Percentiles rank a stretch among this genome's conserved stretches.
These are phyloP conservation scores for Cepaea hortensis DNA, from an alignment of 2,888 invertebrate species.

Conservation along the genomic window DNA sequence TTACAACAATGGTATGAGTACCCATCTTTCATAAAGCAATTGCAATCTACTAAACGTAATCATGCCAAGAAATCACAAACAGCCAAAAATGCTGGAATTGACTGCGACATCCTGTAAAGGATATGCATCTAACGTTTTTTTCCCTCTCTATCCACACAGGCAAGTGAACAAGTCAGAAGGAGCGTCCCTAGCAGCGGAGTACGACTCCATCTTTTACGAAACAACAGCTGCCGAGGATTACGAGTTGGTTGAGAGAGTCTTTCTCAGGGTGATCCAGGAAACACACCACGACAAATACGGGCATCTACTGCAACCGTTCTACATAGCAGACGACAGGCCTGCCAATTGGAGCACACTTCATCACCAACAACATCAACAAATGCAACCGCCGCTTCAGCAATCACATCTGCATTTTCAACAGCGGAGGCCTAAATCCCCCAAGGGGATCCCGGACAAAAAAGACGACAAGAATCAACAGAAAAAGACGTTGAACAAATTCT, in stretches of 20 bases:
- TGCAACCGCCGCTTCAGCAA: slow-evolving; percentile 44
- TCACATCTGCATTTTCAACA: slow-evolving; percentile 46
- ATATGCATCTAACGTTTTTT: neutral
- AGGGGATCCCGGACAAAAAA: slow-evolving; percentile 61
- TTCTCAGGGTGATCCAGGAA: slow-evolving; percentile 72
- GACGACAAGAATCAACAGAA: slow-evolving; percentile 64
- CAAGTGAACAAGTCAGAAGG: slow-evolving; percentile 69
- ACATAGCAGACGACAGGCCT: slow-evolving; percentile 71
- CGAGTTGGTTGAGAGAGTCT: slow-evolving; percentile 73
- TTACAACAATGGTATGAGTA: too few species aligned
- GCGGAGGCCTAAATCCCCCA: slow-evolving; percentile 66
- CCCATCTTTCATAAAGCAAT: too few species aligned
- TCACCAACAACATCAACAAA: slow-evolving; percentile 33
- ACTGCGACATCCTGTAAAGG: too few species aligned
- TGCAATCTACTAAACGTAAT: too few species aligned
- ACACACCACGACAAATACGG: slow-evolving; percentile 71
- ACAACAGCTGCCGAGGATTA: slow-evolving; percentile 76
- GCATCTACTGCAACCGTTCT: slow-evolving; percentile 69
- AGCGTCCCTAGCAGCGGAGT: slow-evolving; percentile 68
- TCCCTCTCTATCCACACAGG: slow-evolving; percentile 13
- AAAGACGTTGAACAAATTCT: slow-evolving; percentile 70
- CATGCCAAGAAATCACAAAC: too few species aligned
- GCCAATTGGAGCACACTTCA: slow-evolving; percentile 20
- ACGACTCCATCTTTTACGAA: slow-evolving; percentile 74
- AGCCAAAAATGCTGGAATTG: too few species aligned